A percentile compares a stretch with the other conserved stretches of the same genome.
Evolutionary conservation across 2,888 invertebrate genomes (phyloP).

Genomic region (Polydrusus tereticollis): DNA sequence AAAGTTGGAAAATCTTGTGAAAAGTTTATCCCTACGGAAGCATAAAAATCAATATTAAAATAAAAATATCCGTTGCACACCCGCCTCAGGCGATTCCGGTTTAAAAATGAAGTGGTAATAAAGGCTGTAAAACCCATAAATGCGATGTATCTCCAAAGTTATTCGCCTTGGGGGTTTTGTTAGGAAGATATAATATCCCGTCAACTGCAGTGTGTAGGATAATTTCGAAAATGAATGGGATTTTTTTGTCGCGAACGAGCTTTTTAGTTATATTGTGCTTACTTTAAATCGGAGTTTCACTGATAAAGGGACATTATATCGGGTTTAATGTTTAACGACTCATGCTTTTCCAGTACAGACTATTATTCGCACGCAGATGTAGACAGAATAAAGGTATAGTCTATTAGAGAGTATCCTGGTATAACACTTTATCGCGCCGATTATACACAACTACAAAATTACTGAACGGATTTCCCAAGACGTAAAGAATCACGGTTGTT

Average conservation of each 20-base stretch:
- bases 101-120: slow-evolving; percentile 40
- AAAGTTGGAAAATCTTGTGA: slow-evolving; percentile 13
- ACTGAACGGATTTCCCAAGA: too few species aligned
- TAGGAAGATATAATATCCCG: slow-evolving; percentile 26
- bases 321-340: too few species aligned
- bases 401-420: too few species aligned
- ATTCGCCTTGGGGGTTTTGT: slow-evolving; percentile 25
- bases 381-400: too few species aligned
- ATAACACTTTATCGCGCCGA: too few species aligned
- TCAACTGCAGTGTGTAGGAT: slow-evolving; percentile 29
- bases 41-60: slow-evolving; percentile 32
- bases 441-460: too few species aligned
- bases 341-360: too few species aligned
- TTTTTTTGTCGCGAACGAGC: background rate
- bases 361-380: too few species aligned
- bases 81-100: slow-evolving; percentile 13
- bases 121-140: slow-evolving; percentile 33
- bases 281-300: too few species aligned
- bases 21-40: slow-evolving; percentile 18
- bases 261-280: background rate
- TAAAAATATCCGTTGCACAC: slow-evolving; percentile 28
- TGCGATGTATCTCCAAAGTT: slow-evolving; percentile 39
- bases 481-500: too few species aligned
- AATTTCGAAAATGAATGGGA: slow-evolving; percentile 31
- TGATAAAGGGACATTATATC: too few species aligned